Evolutionary conservation across 2,888 invertebrate species (phyloP), one percentile per base, ranked within the genome.

Genomic region (Lasius fuliginosus): DNA sequence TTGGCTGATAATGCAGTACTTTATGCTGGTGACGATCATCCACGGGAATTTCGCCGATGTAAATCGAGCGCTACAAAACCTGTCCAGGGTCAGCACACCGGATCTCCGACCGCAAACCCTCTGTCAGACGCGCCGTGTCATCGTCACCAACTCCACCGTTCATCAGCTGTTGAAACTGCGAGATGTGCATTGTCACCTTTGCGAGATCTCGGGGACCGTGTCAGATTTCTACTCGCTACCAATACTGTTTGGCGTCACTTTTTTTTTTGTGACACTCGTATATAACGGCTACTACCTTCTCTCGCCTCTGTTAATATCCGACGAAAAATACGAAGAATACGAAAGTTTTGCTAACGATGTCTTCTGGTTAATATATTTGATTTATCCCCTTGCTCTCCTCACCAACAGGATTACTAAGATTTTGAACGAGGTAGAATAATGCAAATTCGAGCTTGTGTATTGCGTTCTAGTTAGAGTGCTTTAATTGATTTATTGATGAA

Each of bases 141-240:
- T 84, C 18, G 11, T 85, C 40, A 84, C 27, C 56, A 76, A 46
- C n/a, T 68, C 65, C 0, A 58, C 36, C 0, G 62, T 89, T 23
- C 27, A 81, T 9, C n/a, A 58, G 42, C 42, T 91, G 36, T 30
- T 83, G 42, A 65, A 73, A 11, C 67, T 86, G n/a, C 85, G 87
- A 71, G 69, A 84, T 0, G 65, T 85, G 9, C 86, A 92, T 58
- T 69, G 56, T 6, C 68, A 73, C 5, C 77, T 91, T 1, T 91
- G 85, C 71, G 81, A 90, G 3, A 82, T 89, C 18, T 81, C 74
- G n/a, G 58, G 15, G 1, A 86, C 88, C 9, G 46, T 91, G 40
- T 83, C 91, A 0, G 58, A 85, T 1, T 88, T 89, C 27, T 91
- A 91, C 62, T 88, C 90, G 0, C 1, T 90, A 8, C 86, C 90